Base-by-base conservation (phyloP, 1,140 invertebrate species). In the Ptiloglossa arizonensis region DNA sequence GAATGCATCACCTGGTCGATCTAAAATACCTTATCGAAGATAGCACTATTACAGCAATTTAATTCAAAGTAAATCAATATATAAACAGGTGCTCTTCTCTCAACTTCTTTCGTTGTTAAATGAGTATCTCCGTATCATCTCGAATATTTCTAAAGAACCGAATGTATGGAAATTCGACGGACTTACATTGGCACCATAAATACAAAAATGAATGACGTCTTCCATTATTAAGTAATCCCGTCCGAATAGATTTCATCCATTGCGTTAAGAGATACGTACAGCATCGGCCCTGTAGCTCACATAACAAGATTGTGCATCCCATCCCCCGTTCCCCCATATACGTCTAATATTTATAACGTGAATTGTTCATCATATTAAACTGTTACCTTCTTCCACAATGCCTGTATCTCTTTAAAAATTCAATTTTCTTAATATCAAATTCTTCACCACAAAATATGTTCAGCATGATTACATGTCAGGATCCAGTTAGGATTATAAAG, bases 251-350 rank as follows among this genome's bases (percentile, higher is more conserved):
- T 19, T 27, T 62, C 48, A 17, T 79, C 62, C 56, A 63, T 32
- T 67, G 46, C 4, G 62, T 29, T 59, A 19, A 56, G 3, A 46
- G 27, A 32, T 50, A 24, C 22, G 48, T 13, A 41, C 38, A 66
- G 64, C 69, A 54, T 19, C 64, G 63, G 32, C 38, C 60, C 80
- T 83, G 75, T 13, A 82, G 82, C 69, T 83, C 46, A 79, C 29
- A 83, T n/a, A 79, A 41, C 9, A 35, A 69, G 24, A 73, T 66
- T 57, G 44, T n/a, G 29, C 48, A 50, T 44, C 80, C 66, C 19
- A 35, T 24, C 59, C 56, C 46, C 44, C 17, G 8, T 6, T 27
- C 24, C 54, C 19, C 35, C 48, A 35, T n/a, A 54, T 54, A 66
- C n/a, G 19, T 59, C 29, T 38, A 32, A 74, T 56, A 50, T 46